Base-by-base conservation (phyloP, 2,113 vertebrate genomes). In the Peromyscus californicus region DNA sequence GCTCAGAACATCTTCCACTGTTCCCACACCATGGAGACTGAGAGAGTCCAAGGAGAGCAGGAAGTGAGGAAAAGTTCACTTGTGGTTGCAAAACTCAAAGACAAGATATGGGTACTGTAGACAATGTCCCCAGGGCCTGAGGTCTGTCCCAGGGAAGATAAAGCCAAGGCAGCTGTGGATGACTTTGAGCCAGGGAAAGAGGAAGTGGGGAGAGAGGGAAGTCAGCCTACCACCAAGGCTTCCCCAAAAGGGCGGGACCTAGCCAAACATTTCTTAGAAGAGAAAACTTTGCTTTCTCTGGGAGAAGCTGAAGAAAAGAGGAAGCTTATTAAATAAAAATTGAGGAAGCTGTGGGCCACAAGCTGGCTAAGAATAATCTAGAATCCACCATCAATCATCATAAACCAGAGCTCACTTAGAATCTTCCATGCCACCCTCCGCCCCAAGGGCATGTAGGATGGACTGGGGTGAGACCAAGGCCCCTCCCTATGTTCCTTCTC, bases 291-390 rank as follows among this genome's bases (percentile, higher is more conserved):
- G 26, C 78, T 96, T 78, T 85, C 93, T 80, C 95, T 88, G 33
- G 42, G 88, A 97, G 67, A 93, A 72, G 16, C 70, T 78, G 61
- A 90, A 86, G 92, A 96, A 98, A 98, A 63, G 76, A 63, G 96
- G 97, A 96, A 97, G 95, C 45, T 96, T 69, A 96, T 93, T 95
- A 93, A 91, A 39, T 42, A 72, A 63, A 95, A 93, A 98, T 92
- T 96, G 97, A 98, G 98, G 98, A 98, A 98, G 93, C 59, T 96
- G 5, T 76, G 79, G 75, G 84, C 39, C 76, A 45, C 84, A 79
- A 19, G 1, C 2, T 0, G 7, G 69, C 89, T 75, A 83, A 70
- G 65, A 94, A 59, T n/a, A 69, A 76, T 48, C 59, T 39, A 65
- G 96, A 83, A 89, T 59, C 17, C 16, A 63, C 39, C 67, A 91